Percentiles rank a stretch among this genome's conserved stretches.
These are phyloP conservation scores for Lipotes vexillifer DNA, from an alignment of 2,113 vertebrate genomes.

Conservation along the genomic window DNA sequence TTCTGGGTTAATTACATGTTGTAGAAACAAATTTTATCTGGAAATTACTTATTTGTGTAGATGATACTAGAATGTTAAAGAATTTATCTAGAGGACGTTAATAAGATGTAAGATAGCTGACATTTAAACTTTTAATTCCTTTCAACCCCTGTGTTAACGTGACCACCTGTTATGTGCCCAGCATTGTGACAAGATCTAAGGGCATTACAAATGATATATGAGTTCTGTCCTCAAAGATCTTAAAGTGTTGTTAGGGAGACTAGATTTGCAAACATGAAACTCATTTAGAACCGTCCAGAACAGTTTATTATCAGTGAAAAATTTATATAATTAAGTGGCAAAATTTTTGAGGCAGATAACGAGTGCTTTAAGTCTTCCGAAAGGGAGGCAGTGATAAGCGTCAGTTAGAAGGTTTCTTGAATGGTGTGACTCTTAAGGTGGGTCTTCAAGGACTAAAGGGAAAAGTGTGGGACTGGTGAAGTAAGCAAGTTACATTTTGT, in stretches of 20 bases:
- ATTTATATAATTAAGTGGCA: neutral
- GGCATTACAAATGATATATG: neutral
- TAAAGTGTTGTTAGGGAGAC: slow-evolving; percentile 16
- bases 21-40: neutral
- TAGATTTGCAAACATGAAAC: slow-evolving; percentile 19
- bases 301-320: neutral
- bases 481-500: neutral
- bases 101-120: neutral
- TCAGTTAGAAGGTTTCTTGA: neutral
- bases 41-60: neutral
- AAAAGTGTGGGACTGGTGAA: neutral
- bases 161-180: neutral
- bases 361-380: neutral
- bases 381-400: neutral
- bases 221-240: neutral
- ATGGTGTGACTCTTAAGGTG: neutral
- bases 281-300: neutral
- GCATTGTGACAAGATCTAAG: neutral
- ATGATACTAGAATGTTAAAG: slow-evolving; percentile 7
- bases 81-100: neutral
- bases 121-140: neutral
- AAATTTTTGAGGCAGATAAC: neutral
- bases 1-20: neutral
- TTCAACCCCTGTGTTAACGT: neutral
- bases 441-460: neutral